Evolutionary conservation across 1,140 invertebrate species (phyloP).

Genomic region (Aporrectodea caliginosa): DNA sequence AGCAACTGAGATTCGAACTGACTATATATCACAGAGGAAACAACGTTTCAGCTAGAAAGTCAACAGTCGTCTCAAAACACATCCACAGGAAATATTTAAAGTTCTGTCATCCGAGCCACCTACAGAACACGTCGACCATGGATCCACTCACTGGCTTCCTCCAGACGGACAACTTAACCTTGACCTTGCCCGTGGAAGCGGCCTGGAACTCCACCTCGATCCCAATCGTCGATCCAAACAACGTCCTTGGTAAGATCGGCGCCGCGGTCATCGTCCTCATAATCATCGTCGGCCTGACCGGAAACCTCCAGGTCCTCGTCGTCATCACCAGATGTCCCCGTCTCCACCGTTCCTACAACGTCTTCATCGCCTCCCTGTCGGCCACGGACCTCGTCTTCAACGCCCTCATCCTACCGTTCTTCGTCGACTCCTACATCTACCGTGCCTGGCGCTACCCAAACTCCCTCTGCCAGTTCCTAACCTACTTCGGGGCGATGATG

Average conservation of each 20-base stretch:
- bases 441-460: neutral
- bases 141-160: too few relatives aligned
- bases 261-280: slow-evolving; percentile 12
- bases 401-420: slow-evolving; percentile 16
- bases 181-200: too few relatives aligned
- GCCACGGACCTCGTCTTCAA: slow-evolving; percentile 18
- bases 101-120: too few relatives aligned
- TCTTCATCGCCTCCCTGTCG: slow-evolving; percentile 12
- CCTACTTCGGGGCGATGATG: slow-evolving; percentile 8
- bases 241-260: slow-evolving; percentile 2
- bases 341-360: slow-evolving; percentile 4
- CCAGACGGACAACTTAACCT: too few relatives aligned
- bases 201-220: neutral
- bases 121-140: too few relatives aligned
- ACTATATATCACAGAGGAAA: too few relatives aligned
- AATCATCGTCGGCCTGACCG: slow-evolving; percentile 11
- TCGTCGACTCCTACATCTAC: slow-evolving; percentile 5
- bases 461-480: neutral
- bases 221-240: neutral
- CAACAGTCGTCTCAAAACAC: too few relatives aligned
- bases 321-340: slow-evolving; percentile 6
- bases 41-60: too few relatives aligned
- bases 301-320: slow-evolving; percentile 5
- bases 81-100: too few relatives aligned
- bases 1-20: too few relatives aligned